Evolutionary conservation across 1,140 invertebrate species (phyloP), one percentile per base, ranked within the genome.

Genomic region (Orussus abietinus): DNA sequence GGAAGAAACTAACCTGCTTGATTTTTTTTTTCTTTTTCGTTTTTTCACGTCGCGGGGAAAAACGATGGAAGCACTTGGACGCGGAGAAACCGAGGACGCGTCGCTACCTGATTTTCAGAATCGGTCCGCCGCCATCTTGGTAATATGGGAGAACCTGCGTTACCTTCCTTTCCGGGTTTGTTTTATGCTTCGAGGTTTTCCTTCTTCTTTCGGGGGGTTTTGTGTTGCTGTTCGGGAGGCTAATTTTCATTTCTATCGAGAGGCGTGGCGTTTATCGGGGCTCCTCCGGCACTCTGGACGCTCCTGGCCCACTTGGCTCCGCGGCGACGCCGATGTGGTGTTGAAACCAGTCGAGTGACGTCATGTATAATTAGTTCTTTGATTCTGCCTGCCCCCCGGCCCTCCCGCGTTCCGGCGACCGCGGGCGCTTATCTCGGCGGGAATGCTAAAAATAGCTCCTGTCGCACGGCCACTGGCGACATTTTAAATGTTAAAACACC

Each of bases 391-490:
- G n/a, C 14, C 29, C 14, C 29, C 14, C 20, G 17, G 21, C 22
- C 7, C 11, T 32, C 9, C 20, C 15, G 13, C 28, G 9, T 25
- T 14, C 21, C 38, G 35, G 14, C 7, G 36, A 34, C 47, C 21
- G 28, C 41, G 40, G 43, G 37, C 57, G 63, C 67, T 71, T 71
- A 69, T 71, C 66, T 70, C 56, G 57, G 39, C 50, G 51, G 35
- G 48, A n/a, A n/a, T n/a, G 57, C 68, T 72, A 72, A 72, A 72
- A 71, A 69, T 73, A 73, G 60, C 60, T 41, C 57, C 63, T 66
- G 62, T 73, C 69, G n/a, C n/a, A 73, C 61, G 69, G 70, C 66
- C 67, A 71, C 60, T 59, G 55, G 61, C 64, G 64, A 70, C 67
- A 69, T 73, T 68, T 70, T 55, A 70, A 69, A 69, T 64, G 62